A percentile compares a stretch with the other conserved stretches of the same genome.
Evolutionary conservation across 2,113 vertebrate genomes (phyloP).

Genomic region (Girardinichthys multiradiatus): DNA sequence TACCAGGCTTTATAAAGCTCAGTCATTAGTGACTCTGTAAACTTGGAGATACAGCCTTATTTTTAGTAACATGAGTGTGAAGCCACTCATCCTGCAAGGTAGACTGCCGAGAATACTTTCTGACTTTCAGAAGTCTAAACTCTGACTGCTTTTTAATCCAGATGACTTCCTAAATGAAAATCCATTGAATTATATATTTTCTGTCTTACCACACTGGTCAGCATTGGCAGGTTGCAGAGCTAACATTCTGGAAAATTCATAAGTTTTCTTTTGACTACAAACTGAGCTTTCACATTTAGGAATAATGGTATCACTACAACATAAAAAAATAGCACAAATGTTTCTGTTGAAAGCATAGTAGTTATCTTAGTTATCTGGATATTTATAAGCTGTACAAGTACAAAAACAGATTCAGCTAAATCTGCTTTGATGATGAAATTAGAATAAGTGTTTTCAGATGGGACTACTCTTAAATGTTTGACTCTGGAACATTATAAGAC

Average conservation of each 20-base stretch:
- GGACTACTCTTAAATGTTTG: no score
- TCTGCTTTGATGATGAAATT: background rate
- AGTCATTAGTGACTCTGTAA: slow-evolving; percentile 51
- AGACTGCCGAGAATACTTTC: slow-evolving; percentile 29
- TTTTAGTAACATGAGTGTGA: slow-evolving; percentile 55
- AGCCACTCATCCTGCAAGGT: slow-evolving; percentile 30
- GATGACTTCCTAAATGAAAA: slow-evolving; percentile 22
- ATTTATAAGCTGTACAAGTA: no score
- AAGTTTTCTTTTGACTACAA: background rate
- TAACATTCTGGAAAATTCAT: background rate
- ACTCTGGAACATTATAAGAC: background rate
- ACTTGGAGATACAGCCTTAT: slow-evolving; percentile 52
- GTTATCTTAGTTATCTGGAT: no score
- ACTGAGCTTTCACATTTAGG: no score
- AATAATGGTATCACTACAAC: no score
- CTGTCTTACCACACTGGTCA: background rate
- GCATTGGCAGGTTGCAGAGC: background rate
- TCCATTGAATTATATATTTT: background rate
- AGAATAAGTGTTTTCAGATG: background rate
- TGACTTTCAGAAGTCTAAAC: slow-evolving; percentile 20
- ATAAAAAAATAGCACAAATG: no score
- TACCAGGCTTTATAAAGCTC: slow-evolving; percentile 43
- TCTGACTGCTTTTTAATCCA: slow-evolving; percentile 22
- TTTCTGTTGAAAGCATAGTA: no score
- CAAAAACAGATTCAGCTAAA: background rate